Evolutionary conservation across 2,113 vertebrate genomes (phyloP).

Genomic region (Neotragus pygmaeus): DNA sequence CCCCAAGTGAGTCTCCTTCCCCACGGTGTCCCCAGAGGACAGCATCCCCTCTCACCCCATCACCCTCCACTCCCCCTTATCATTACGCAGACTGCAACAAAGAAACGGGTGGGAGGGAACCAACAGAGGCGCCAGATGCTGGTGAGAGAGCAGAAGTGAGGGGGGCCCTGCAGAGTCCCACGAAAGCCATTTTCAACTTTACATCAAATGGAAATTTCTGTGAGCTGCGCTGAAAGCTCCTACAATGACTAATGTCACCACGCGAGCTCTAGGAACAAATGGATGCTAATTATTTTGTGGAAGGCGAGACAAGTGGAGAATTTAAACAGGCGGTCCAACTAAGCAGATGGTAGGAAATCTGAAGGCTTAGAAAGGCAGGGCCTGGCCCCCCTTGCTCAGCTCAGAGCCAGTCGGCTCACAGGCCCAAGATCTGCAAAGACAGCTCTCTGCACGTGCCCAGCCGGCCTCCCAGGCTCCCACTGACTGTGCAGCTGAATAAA

Average conservation of each 20-base stretch:
- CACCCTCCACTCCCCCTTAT: background rate
- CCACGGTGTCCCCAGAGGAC: background rate
- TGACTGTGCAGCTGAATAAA: background rate
- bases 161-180: background rate
- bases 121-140: background rate
- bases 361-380: background rate
- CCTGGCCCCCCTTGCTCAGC: too few relatives aligned
- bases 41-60: background rate
- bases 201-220: conserved; percentile 50
- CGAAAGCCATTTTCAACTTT: conserved; percentile 41
- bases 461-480: background rate
- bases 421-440: background rate
- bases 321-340: conserved; percentile 20
- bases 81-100: background rate
- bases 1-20: background rate
- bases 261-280: conserved; percentile 27
- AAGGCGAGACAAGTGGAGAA: conserved; percentile 36
- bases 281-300: conserved; percentile 53
- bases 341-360: conserved; percentile 24
- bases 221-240: background rate
- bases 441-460: background rate
- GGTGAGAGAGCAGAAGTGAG: background rate
- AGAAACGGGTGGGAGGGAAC: background rate
- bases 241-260: background rate
- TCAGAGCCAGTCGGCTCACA: background rate